Evolutionary conservation across 2,888 invertebrate genomes (phyloP).

Genomic region (Dexiosoma caninum): DNA sequence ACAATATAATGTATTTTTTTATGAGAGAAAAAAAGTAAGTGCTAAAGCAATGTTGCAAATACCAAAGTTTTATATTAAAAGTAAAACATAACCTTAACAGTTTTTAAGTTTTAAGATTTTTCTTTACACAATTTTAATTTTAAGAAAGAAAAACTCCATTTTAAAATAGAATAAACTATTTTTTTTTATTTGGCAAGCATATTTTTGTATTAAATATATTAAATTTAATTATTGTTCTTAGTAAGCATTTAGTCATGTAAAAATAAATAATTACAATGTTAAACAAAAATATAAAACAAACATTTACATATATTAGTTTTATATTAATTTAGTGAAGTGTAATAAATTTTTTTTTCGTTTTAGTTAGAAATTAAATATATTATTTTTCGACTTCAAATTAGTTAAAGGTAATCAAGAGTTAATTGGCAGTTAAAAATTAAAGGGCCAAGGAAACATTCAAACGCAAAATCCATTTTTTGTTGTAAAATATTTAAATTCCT

Average conservation of each 20-base stretch:
- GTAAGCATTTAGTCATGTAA: constrained; percentile 54
- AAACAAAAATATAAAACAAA: constrained; percentile 21
- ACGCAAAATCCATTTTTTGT: too few species aligned
- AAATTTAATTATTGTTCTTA: background rate
- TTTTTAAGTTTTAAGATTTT: constrained; percentile 3
- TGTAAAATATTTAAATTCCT: too few species aligned
- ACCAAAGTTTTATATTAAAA: constrained; percentile 56
- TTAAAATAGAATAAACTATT: constrained; percentile 2
- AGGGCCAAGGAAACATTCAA: too few species aligned
- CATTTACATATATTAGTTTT: constrained; percentile 30
- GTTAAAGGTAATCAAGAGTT: too few species aligned
- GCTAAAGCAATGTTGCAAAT: constrained; percentile 53
- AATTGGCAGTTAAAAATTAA: too few species aligned
- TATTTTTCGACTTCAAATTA: too few species aligned
- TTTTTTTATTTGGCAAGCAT: background rate
- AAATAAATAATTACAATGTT: constrained; percentile 32
- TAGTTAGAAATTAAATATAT: constrained; percentile 25
- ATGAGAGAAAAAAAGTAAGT: constrained; percentile 23
- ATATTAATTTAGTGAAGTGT: constrained; percentile 57
- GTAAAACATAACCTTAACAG: constrained; percentile 16
- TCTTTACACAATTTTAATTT: background rate
- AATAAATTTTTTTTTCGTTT: constrained; percentile 64
- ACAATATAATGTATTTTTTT: constrained; percentile 39
- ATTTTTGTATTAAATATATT: too few species aligned
- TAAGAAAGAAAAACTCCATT: background rate